Conservation (phyloP, 1,140 invertebrate genomes). For the Batillaria attramentaria region DNA sequence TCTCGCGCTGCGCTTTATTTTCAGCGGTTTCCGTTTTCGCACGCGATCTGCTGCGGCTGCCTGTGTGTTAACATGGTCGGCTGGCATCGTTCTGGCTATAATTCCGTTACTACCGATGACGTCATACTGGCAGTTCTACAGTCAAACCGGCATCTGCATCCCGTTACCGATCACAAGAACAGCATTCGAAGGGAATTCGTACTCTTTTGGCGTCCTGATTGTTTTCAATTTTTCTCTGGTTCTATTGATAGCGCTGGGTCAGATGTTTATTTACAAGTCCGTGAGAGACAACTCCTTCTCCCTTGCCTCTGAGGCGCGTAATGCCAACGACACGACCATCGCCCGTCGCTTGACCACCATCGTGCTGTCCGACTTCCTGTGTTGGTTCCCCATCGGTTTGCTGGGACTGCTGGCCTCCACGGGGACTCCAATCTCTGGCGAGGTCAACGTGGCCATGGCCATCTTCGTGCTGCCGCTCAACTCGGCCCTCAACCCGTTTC, state of each 20-base stretch:
- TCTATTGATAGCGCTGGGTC: slow-evolving; percentile 38
- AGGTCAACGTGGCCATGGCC: too few species aligned
- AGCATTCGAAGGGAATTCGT: slow-evolving; percentile 29
- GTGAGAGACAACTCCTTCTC: too few species aligned
- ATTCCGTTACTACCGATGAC: slow-evolving; percentile 29
- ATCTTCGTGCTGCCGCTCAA: too few species aligned
- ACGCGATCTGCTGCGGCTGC: not conserved
- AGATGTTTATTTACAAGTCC: slow-evolving; percentile 38
- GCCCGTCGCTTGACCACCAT: too few species aligned
- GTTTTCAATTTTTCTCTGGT: slow-evolving; percentile 40
- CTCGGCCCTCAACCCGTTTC: too few species aligned
- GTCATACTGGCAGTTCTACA: slow-evolving; percentile 39
- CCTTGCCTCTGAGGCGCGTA: too few species aligned
- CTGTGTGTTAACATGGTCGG: slow-evolving; percentile 23
- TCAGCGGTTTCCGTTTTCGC: slow-evolving; percentile 30
- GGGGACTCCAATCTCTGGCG: too few species aligned
- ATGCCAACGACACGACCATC: too few species aligned
- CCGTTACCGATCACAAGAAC: slow-evolving; percentile 36
- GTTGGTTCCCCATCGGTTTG: too few species aligned
- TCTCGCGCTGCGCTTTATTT: slow-evolving; percentile 51
- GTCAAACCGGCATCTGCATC: slow-evolving; percentile 42
- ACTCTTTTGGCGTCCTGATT: slow-evolving; percentile 40
- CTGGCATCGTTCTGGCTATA: slow-evolving; percentile 31
- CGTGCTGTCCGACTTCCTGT: too few species aligned
- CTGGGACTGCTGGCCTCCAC: too few species aligned